Percentiles rank a stretch among this genome's conserved stretches.
These are phyloP conservation scores for Poecile atricapillus DNA, from an alignment of 2,113 vertebrate species.

Conservation along the genomic window DNA sequence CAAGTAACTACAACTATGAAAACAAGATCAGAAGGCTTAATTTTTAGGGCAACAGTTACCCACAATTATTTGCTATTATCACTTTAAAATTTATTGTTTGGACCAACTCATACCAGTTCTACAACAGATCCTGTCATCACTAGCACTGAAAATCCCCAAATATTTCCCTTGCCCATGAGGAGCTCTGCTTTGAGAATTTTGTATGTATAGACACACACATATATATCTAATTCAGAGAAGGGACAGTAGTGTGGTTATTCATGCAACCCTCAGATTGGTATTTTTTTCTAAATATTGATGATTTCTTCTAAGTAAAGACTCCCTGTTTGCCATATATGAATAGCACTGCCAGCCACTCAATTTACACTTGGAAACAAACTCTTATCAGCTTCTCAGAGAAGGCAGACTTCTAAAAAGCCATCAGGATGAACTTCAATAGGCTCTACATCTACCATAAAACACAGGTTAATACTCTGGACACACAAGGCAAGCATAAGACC, in stretches of 20 bases:
- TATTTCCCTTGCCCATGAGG: neutral
- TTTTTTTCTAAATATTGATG: neutral
- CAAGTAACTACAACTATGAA: no score
- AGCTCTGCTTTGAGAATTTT: neutral
- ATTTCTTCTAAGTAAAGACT: neutral
- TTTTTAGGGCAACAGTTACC: neutral
- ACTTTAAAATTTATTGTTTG: neutral
- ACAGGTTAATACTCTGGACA: neutral
- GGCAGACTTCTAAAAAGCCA: neutral
- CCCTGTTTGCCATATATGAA: neutral
- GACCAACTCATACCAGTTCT: neutral
- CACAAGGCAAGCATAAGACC: neutral
- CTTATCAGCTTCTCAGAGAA: neutral
- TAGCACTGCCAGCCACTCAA: neutral
- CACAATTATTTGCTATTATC: neutral
- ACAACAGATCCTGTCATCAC: neutral
- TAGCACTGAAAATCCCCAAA: neutral
- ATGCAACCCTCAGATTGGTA: fast-evolving
- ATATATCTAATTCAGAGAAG: neutral
- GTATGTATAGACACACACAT: fast-evolving
- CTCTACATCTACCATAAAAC: neutral
- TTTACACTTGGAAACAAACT: fast-evolving
- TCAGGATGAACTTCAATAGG: neutral
- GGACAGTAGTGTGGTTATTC: neutral
- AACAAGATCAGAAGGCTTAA: no score